Evolutionary conservation across 2,888 invertebrate species (phyloP), one percentile per base, ranked within the genome.

Genomic region (Uropetala carovei): DNA sequence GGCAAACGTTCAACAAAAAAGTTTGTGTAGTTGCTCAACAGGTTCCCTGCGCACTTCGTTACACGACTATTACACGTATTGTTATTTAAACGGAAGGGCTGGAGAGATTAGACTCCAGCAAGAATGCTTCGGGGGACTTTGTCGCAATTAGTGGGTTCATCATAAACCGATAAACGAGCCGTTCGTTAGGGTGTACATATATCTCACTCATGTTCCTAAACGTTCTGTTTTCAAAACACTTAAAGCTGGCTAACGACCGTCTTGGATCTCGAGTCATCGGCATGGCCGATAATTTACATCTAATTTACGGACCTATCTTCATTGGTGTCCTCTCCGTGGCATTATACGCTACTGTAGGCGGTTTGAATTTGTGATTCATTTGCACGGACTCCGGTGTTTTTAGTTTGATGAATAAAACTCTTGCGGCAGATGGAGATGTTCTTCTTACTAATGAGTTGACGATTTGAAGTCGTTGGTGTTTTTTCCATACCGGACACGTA

Each of bases 221-320:
- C 27, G 75, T 75, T 75, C 75, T 75, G 75, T 75, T 75, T 75
- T 75, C 27, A 22, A 75, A 75, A 75, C 75, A 75, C 75, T 75
- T 27, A 75, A 27, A 75, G 27, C 27, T 75, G 75, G 10, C 22
- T 27, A 75, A 75, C 75, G 75, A 75, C 75, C 27, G 22, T 27
- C 27, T 75, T 75, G 75, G 27, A 75, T 75, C 75, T 3, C 27
- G 18, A 75, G 27, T 75, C 75, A 27, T 75, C 75, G 27, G 27
- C 27, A 2, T 10, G 27, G 75, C 27, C 27, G 75, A 75, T 75
- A 75, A 75, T 27, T 75, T 14, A 75, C 22, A 13, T 8, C 27
- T 75, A 22, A 75, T 75, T 75, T 75, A 75, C 22, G 22, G 13
- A n/a, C 68, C 68, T 7, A 22, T 9, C 27, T 22, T 43, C 43